phyloP scores from a whole-genome alignment of 2,888 invertebrate species.

The Nineta flava region DNA sequence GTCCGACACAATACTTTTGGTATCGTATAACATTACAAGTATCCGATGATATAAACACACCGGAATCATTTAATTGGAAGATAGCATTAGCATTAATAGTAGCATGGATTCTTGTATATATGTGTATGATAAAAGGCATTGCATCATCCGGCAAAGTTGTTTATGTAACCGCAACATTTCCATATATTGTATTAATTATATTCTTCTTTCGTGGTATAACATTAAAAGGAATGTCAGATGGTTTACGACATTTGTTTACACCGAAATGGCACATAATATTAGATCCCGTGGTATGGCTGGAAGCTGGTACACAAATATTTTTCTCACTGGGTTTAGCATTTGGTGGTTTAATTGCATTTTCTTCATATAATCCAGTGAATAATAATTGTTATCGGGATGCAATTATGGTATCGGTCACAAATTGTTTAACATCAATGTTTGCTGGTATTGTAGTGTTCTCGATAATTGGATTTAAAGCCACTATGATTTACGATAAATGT shows the following conservation, averaged over 20 bases:
- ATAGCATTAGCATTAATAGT: conserved; percentile 72
- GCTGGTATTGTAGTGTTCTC: conserved; percentile 94
- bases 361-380: conserved; percentile 91
- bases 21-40: conserved; percentile 83
- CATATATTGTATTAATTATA: conserved; percentile 86
- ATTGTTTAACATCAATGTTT: conserved; percentile 91
- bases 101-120: conserved; percentile 88
- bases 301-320: conserved; percentile 95
- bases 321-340: conserved; percentile 92
- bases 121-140: conserved; percentile 96
- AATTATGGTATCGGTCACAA: conserved; percentile 79
- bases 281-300: conserved; percentile 93
- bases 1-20: conserved; percentile 92
- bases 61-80: conserved; percentile 81
- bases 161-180: conserved; percentile 92
- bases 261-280: conserved; percentile 83
- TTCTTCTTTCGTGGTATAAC: conserved; percentile 93
- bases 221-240: conserved; percentile 73
- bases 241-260: conserved; percentile 75
- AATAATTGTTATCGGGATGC: conserved; percentile 94
- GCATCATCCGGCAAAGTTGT: conserved; percentile 94
- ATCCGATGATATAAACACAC: conserved; percentile 73
- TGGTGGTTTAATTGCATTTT: conserved; percentile 90
- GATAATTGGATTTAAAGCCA: conserved; percentile 84
- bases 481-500: conserved; percentile 67